Base-by-base conservation (phyloP, 1,140 invertebrate species). In the Drosophila ironensis region DNA sequence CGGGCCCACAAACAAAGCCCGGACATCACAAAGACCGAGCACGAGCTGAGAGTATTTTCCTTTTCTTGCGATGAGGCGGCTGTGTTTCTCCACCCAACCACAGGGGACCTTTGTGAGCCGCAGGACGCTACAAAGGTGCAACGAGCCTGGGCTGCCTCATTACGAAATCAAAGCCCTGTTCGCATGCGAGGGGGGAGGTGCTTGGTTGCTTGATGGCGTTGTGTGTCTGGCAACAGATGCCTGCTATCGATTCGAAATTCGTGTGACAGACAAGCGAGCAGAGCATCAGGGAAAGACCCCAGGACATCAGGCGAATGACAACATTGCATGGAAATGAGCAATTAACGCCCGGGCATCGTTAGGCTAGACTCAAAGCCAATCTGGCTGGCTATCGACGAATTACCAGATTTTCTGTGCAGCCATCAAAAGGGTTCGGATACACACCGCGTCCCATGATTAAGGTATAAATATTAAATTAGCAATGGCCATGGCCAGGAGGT, bases 391-490 rank as follows among this genome's bases (percentile, higher is more conserved):
- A 66, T 56, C 30, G 68, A 35, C 44, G 57, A 63, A 72, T 63
- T 68, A 72, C 66, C 80, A 71, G 78, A 78, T 78, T 84, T 77
- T 52, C 73, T 56, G 57, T 46, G 33, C 20, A 30, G 22, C 61
- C 78, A 63, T 71, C 63, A 73, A 84, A 70, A 64, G 64, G 64
- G 44, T 48, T 63, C 12, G 28, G 30, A 12, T 42, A 16, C 44
- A 24, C 42, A 14, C 59, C 27, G 35, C 52, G 56, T 47, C 74
- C 41, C 80, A 80, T 86, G 80, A 86, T 86, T 86, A 86, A 87
- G 81, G 75, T 86, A 86, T 86, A 86, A 86, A 86, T 86, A 86
- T 86, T 86, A 86, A 86, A 86, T 86, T 67, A 86, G 74, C 67
- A 54, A 24, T 44, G 47, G 51, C 54, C 20, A 33, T 46, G 38